Evolutionary conservation across 37 sponge, comb jelly and placozoan genomes (phyloP), one percentile per base, ranked within the genome.

Genomic region (Spongilla lacustris): DNA sequence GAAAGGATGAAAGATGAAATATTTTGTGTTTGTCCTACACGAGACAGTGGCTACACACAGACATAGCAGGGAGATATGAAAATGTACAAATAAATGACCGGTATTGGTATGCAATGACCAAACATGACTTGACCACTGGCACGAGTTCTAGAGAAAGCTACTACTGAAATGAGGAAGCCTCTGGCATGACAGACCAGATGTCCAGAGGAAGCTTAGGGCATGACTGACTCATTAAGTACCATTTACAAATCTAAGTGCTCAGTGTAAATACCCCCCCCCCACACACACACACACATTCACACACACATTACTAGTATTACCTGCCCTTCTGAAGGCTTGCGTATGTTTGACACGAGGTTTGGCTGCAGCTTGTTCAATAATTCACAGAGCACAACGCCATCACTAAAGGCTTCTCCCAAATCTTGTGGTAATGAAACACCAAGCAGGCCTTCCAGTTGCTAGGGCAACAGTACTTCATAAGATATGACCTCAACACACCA

Each of bases 361-460:
- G 95, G 92, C 28, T 89, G 89, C 1, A 95, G 87, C 33, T 84
- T 82, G 77, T 91, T 91, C 48, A 95, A 84, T 30, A 95, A 80
- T 68, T 89, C 81, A 83, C 95, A 95, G 29, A 91, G 84, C 31
- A 90, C 29, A 13, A 91, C 87, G 17, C 95, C 95, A 75, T 95
- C 95, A 12, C 29, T 37, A 19, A 95, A 71, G 71, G 79, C 71
- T 10, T 78, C 86, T 12, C 87, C 83, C 6, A 95, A 41, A 67
- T 95, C 95, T n/a, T 95, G 89, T 0, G 76, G 24, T 19, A 95
- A 22, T 36, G 81, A 32, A 4, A 86, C 66, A 0, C 77, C 86
- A n/a, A 95, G 66, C 46, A 95, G 36, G 2, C 31, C 68, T 81
- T 95, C 95, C 38, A 95, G 37, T 28, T 66, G n/a, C 94, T 94